phyloP scores from a whole-genome alignment of 1,140 invertebrate species.

The Sminthurides bifidus region DNA sequence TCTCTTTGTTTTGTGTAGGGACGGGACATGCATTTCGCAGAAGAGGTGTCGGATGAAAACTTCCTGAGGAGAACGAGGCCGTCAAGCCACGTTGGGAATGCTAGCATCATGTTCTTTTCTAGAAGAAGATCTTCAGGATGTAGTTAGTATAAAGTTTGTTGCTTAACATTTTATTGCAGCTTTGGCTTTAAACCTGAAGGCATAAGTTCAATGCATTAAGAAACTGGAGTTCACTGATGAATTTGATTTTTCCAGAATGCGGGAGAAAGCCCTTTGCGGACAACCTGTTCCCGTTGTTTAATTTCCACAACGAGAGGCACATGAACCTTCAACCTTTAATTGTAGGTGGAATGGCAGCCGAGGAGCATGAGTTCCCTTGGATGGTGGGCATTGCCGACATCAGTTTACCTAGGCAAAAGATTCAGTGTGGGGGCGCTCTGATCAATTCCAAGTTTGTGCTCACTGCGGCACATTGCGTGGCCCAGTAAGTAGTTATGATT shows the following conservation, averaged over 20 bases:
- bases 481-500: background rate
- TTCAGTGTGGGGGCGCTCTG: background rate
- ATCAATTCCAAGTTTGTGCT: background rate
- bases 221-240: background rate
- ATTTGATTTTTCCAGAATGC: background rate
- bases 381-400: background rate
- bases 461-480: no score
- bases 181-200: background rate
- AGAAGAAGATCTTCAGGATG: background rate
- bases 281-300: background rate
- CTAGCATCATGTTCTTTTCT: no score
- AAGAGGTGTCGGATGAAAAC: no score
- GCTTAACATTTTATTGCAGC: background rate
- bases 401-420: background rate
- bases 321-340: background rate
- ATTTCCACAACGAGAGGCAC: background rate
- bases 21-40: no score
- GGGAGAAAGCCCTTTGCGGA: background rate
- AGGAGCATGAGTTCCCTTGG: background rate
- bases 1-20: no score
- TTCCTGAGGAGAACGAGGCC: no score
- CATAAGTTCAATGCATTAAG: no score
- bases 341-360: background rate
- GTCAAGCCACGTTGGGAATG: no score
- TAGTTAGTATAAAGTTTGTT: background rate